These are phyloP conservation scores for Miniopterus natalensis DNA, from an alignment of 2,113 vertebrate genomes.

Conservation along the genomic window DNA sequence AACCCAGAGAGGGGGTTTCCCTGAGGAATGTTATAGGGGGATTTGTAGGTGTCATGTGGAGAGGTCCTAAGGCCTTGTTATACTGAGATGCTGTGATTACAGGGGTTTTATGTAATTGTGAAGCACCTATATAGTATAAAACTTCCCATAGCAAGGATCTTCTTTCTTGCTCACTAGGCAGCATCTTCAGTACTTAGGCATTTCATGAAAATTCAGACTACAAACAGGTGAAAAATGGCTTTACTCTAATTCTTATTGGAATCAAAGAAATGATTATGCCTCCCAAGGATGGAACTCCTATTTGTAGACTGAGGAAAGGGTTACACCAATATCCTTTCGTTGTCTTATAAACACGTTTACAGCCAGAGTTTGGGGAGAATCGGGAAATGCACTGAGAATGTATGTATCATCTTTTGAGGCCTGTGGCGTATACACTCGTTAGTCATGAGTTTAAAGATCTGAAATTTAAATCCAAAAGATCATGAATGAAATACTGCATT, in stretches of 20 bases:
- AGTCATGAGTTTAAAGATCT: constrained; percentile 26
- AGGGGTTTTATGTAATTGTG: background rate
- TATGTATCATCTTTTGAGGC: background rate
- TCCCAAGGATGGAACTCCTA: background rate
- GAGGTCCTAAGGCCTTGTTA: background rate
- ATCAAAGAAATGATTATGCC: background rate
- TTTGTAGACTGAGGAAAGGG: background rate
- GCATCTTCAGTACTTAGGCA: background rate
- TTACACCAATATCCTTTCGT: background rate
- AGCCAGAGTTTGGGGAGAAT: background rate
- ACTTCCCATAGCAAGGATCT: background rate
- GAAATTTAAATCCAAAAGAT: background rate
- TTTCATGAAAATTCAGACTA: constrained; percentile 9
- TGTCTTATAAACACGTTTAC: background rate
- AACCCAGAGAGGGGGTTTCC: background rate
- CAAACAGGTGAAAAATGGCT: background rate
- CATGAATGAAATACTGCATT: background rate
- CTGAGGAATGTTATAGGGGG: background rate
- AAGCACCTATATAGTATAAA: background rate
- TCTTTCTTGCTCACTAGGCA: background rate
- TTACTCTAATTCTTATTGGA: background rate
- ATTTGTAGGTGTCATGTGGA: background rate
- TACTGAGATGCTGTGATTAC: background rate
- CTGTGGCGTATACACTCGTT: background rate
- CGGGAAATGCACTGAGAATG: background rate